Conservation (phyloP, 2,888 invertebrate genomes). For the Xestia c-nigrum region DNA sequence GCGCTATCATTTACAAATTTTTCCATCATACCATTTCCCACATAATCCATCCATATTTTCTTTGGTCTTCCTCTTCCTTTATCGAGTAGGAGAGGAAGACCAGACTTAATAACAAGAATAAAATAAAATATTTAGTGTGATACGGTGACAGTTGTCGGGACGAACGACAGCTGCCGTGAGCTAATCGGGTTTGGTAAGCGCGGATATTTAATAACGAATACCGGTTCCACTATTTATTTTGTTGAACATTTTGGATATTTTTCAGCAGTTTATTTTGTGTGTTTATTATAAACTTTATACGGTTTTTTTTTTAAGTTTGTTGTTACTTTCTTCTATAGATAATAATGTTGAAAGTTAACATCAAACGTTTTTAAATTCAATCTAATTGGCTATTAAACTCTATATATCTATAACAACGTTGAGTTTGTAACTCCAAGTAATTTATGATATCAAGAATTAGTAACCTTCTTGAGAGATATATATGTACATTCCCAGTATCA, state of each 20-base stretch:
- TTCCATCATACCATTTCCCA: too few species aligned
- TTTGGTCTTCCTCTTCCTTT: too few species aligned
- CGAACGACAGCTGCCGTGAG: neutral
- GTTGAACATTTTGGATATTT: conserved; percentile 7
- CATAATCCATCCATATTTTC: too few species aligned
- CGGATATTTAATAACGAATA: conserved; percentile 11
- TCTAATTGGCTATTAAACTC: conserved; percentile 1
- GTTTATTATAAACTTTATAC: neutral
- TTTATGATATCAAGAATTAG: conserved; percentile 38
- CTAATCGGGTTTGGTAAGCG: conserved; percentile 29
- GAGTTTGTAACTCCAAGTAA: conserved; percentile 34
- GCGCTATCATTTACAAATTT: too few species aligned
- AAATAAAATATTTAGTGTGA: neutral
- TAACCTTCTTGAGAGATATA: conserved; percentile 20
- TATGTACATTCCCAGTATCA: conserved; percentile 6
- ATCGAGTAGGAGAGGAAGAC: too few species aligned
- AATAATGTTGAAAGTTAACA: neutral
- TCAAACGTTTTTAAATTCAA: conserved; percentile 12
- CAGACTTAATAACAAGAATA: too few species aligned
- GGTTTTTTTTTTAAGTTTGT: neutral
- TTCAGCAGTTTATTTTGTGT: neutral
- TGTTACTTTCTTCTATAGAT: neutral
- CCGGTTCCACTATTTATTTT: conserved; percentile 3
- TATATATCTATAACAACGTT: too few species aligned
- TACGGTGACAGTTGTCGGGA: neutral